A percentile compares a stretch with the other conserved stretches of the same genome.
Evolutionary conservation across 2,888 invertebrate species (phyloP).

Genomic region (Dryadula phaetusa): DNA sequence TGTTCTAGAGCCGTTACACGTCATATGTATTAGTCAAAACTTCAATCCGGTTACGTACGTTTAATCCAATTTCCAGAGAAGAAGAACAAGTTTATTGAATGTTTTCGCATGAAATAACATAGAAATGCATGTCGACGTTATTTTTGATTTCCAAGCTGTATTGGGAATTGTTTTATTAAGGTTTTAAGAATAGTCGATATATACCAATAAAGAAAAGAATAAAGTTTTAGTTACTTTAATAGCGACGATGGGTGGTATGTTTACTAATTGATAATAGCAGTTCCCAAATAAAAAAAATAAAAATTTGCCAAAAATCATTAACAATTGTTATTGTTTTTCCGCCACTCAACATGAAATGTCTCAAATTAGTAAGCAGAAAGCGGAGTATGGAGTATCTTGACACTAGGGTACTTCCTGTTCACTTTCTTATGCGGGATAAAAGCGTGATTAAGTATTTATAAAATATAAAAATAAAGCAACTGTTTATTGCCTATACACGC

Average conservation of each 20-base stretch:
- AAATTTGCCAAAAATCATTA: too few relatives aligned
- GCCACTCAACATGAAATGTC: too few relatives aligned
- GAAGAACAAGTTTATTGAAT: constrained; percentile 27
- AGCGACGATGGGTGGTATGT: too few relatives aligned
- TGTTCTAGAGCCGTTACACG: constrained; percentile 14
- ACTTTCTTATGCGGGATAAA: too few relatives aligned
- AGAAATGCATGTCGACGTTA: constrained; percentile 2
- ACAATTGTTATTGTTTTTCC: too few relatives aligned
- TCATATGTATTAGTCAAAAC: constrained; percentile 27
- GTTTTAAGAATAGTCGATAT: background rate
- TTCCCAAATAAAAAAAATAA: too few relatives aligned
- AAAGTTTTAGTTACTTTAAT: too few relatives aligned
- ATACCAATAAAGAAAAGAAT: background rate
- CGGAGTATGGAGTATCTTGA: too few relatives aligned
- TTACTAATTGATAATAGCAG: too few relatives aligned
- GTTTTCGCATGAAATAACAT: constrained; percentile 17
- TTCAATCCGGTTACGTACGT: constrained; percentile 23
- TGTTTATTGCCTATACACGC: background rate
- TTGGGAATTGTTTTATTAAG: background rate
- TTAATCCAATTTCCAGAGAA: constrained; percentile 34
- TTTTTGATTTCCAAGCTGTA: background rate
- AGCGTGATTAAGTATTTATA: background rate
- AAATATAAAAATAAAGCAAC: background rate
- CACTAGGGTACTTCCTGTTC: too few relatives aligned
- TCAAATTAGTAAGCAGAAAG: too few relatives aligned